A percentile compares a stretch with the other conserved stretches of the same genome.
These are phyloP conservation scores for Aptenodytes forsteri DNA, from an alignment of 2,113 vertebrate species.

Conservation along the genomic window DNA sequence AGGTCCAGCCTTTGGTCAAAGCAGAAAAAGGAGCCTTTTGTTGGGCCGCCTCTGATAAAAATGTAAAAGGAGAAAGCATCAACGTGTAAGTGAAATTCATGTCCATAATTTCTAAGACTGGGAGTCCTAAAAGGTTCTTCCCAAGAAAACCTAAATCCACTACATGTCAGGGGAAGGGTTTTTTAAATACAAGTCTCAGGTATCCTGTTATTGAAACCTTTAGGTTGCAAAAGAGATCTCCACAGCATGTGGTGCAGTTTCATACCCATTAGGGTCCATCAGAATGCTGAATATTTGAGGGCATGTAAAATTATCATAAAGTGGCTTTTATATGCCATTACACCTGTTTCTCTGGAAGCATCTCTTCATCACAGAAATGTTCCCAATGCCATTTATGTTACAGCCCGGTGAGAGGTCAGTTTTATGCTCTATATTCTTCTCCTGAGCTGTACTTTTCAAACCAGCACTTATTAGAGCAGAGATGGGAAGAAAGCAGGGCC, in stretches of 20 bases:
- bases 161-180: not conserved
- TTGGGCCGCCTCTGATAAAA: not conserved
- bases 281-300: not conserved
- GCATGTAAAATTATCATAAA: not conserved
- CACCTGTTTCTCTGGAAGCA: not conserved
- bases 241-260: not conserved
- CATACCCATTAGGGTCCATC: not conserved
- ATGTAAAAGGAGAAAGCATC: not conserved
- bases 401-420: not conserved
- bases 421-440: not conserved
- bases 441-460: not conserved
- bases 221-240: not conserved
- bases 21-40: not conserved
- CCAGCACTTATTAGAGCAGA: not conserved
- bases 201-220: not conserved
- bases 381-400: not conserved
- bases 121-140: not conserved
- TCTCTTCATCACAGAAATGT: not conserved
- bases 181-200: not conserved
- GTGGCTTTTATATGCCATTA: slow-evolving; percentile 8
- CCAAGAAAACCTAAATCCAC: not conserved
- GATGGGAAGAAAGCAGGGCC: not conserved
- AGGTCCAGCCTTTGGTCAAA: not conserved
- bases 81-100: not conserved
- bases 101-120: not conserved